Percentiles rank a stretch among this genome's conserved stretches.
These are phyloP conservation scores for Drosophila asahinai DNA, from an alignment of 1,140 invertebrate genomes.

Conservation along the genomic window DNA sequence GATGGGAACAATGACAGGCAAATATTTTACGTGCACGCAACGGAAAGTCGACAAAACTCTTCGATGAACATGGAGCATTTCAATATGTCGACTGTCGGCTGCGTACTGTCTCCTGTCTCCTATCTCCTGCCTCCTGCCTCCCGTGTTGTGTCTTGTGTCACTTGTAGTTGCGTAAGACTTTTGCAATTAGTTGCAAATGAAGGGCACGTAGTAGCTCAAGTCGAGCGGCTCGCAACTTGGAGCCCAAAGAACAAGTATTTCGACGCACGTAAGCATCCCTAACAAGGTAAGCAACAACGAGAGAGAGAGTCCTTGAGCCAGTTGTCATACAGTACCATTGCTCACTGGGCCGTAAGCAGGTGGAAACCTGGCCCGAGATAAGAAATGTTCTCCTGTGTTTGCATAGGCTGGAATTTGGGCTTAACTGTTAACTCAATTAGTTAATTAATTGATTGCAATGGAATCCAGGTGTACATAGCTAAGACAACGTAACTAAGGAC, in stretches of 20 bases:
- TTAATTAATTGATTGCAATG: conserved; percentile 28
- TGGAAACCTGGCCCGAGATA: conserved; percentile 1
- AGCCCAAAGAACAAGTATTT: conserved; percentile 3
- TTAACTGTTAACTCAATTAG: conserved; percentile 10
- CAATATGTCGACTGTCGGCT: conserved; percentile 27
- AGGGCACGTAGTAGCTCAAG: conserved; percentile 46
- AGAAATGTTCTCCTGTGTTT: not conserved
- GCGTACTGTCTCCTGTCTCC: conserved; percentile 6
- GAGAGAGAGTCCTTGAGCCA: conserved; percentile 20
- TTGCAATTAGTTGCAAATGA: conserved; percentile 60
- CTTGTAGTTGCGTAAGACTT: conserved; percentile 43
- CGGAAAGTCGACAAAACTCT: conserved; percentile 14
- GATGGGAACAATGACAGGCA: conserved; percentile 63
- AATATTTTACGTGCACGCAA: conserved; percentile 78
- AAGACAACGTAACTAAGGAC: not conserved
- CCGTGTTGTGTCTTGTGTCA: not conserved
- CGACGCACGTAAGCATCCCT: conserved; percentile 39
- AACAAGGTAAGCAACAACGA: conserved; percentile 22
- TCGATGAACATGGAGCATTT: conserved; percentile 41
- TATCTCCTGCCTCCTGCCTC: not conserved
- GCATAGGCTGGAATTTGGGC: not conserved
- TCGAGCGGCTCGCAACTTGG: conserved; percentile 10
- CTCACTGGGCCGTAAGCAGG: not conserved
- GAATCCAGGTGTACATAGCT: not conserved
- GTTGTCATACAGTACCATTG: conserved; percentile 13